Conservation (phyloP, 2,888 invertebrate species). For the Eristalis pertinax region DNA sequence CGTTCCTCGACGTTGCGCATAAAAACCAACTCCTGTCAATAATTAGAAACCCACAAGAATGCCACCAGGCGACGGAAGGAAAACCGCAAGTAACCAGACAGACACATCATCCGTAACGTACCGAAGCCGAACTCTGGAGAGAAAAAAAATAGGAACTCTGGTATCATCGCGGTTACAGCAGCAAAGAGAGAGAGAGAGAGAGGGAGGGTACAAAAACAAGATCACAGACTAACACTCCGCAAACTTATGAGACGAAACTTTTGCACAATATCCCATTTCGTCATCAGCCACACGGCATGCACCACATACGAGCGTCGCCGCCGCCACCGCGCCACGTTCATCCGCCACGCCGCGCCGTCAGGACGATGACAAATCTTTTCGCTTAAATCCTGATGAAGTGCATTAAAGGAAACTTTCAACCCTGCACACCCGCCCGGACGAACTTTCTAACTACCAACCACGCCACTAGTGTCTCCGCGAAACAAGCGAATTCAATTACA, state of each 20-base stretch:
- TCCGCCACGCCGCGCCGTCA: neutral
- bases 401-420: constrained; percentile 69
- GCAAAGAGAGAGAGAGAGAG: neutral
- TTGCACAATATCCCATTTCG: constrained; percentile 37
- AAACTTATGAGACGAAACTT: constrained; percentile 67
- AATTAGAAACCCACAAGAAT: neutral
- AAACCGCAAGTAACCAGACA: constrained; percentile 32
- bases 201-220: constrained; percentile 11
- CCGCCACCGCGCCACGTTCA: constrained; percentile 4
- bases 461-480: constrained; percentile 64
- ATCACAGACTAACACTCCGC: constrained; percentile 30
- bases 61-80: constrained; percentile 1
- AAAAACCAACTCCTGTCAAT: neutral
- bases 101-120: constrained; percentile 16
- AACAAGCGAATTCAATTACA: constrained; percentile 73
- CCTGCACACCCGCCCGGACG: constrained; percentile 40
- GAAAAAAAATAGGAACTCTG: neutral
- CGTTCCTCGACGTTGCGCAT: neutral
- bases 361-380: constrained; percentile 70
- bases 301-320: neutral
- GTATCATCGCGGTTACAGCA: constrained; percentile 17
- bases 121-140: constrained; percentile 8
- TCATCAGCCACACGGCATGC: constrained; percentile 30
- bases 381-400: constrained; percentile 72
- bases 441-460: constrained; percentile 68